These are phyloP conservation scores for Lateolabrax maculatus DNA, from an alignment of 2,797 vertebrate genomes.

Conservation along the genomic window DNA sequence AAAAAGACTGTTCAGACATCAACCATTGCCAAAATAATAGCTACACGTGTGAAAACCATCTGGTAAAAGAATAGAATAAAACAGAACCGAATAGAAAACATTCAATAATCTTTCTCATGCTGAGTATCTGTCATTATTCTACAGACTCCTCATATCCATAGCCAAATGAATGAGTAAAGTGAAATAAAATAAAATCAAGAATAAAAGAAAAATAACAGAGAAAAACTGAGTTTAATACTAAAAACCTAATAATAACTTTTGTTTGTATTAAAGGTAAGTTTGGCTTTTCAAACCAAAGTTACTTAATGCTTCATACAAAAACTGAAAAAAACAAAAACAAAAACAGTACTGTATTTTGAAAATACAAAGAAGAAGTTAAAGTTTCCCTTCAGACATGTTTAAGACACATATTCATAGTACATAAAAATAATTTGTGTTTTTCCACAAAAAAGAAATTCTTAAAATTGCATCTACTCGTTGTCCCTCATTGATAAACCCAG, in stretches of 20 bases:
- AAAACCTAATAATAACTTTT: background rate
- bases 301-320: background rate
- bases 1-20: background rate
- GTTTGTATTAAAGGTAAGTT: background rate
- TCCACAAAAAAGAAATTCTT: background rate
- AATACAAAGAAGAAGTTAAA: background rate
- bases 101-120: background rate
- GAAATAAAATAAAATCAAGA: background rate
- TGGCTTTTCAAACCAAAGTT: constrained; percentile 3
- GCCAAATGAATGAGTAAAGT: background rate
- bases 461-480: background rate
- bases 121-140: background rate
- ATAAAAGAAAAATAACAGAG: background rate
- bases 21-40: background rate
- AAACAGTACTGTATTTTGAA: background rate
- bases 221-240: background rate
- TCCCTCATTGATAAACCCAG: background rate
- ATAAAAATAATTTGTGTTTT: background rate
- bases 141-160: background rate
- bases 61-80: background rate
- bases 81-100: background rate
- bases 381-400: background rate
- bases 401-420: background rate
- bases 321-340: background rate
- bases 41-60: background rate